Percentiles rank a stretch among this genome's conserved stretches.
phyloP scores from a whole-genome alignment of 2,797 vertebrate species.

The Platalea minor region DNA sequence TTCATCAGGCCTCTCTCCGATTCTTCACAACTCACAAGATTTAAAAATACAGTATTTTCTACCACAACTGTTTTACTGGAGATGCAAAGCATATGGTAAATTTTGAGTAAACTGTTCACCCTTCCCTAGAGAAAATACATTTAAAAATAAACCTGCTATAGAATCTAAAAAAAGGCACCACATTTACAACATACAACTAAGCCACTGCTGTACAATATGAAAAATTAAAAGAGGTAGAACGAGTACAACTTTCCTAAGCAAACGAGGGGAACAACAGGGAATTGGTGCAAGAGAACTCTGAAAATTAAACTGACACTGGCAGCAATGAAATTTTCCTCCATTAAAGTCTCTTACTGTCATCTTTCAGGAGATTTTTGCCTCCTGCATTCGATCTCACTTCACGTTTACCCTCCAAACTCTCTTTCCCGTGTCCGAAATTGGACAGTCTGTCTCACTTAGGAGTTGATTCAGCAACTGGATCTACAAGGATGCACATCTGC shows the following conservation, averaged over 20 bases:
- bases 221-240: background rate
- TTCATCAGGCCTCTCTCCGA: background rate
- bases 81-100: conserved; percentile 55
- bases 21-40: conserved; percentile 14
- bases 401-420: background rate
- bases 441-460: background rate
- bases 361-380: background rate
- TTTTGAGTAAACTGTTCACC: conserved; percentile 42
- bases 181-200: conserved; percentile 3
- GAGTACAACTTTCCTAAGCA: background rate
- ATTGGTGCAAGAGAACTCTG: background rate
- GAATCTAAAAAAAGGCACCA: conserved; percentile 22
- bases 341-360: background rate
- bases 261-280: background rate
- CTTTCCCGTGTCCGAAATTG: background rate
- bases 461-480: background rate
- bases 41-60: conserved; percentile 30
- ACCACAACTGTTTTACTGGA: conserved; percentile 7
- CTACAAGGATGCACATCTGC: conserved; percentile 12
- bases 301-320: background rate
- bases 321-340: background rate
- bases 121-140: conserved; percentile 46
- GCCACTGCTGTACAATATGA: background rate
- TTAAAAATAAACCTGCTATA: conserved; percentile 45
- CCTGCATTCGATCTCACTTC: background rate